Evolutionary conservation across 2,113 vertebrate species (phyloP).

Genomic region (Rostratula benghalensis): DNA sequence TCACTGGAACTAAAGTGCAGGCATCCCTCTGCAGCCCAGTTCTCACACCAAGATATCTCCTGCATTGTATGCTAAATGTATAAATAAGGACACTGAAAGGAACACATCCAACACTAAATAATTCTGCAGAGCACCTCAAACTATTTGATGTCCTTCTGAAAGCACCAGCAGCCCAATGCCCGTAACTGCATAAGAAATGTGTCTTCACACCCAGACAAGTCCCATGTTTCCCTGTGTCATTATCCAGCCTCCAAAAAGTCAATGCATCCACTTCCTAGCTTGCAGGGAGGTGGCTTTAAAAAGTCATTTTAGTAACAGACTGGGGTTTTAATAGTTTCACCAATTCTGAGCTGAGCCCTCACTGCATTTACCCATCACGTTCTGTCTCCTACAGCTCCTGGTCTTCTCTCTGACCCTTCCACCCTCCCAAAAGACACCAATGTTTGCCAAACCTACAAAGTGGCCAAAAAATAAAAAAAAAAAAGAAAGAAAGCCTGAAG

Average conservation of each 20-base stretch:
- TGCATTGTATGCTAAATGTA: fast-evolving
- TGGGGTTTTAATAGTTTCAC: background rate
- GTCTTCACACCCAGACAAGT: background rate
- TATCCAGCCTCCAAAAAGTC: background rate
- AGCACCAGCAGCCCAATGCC: background rate
- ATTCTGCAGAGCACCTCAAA: background rate
- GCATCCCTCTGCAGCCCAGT: background rate
- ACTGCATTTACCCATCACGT: background rate
- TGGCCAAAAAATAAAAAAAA: background rate
- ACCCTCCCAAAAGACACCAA: background rate
- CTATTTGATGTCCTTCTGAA: background rate
- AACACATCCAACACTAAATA: background rate
- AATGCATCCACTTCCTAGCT: background rate
- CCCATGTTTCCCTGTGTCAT: background rate
- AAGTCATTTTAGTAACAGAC: background rate
- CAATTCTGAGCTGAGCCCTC: background rate
- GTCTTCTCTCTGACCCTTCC: background rate
- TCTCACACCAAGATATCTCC: fast-evolving
- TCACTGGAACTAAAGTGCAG: background rate
- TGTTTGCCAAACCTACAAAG: background rate
- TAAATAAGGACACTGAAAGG: background rate
- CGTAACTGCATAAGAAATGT: fast-evolving
- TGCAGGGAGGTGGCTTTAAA: background rate
- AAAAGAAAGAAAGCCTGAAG: background rate
- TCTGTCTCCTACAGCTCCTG: no score